A percentile compares a stretch with the other conserved stretches of the same genome.
These are phyloP conservation scores for Agrotis ipsilon DNA, from an alignment of 2,888 invertebrate genomes.

Conservation along the genomic window DNA sequence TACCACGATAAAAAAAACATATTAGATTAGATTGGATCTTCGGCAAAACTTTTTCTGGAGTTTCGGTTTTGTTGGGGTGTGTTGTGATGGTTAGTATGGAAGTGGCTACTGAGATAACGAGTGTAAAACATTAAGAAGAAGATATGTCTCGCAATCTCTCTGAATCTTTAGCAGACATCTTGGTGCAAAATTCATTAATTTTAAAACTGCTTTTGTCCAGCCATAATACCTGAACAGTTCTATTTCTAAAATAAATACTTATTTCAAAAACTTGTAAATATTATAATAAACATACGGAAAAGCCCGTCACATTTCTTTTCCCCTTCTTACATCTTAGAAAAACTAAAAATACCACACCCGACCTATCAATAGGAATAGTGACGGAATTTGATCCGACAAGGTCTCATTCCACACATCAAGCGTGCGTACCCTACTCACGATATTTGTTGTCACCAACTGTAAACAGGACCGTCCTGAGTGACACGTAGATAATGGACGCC, in stretches of 20 bases:
- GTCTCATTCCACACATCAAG: slow-evolving; percentile 45
- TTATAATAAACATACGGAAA: background rate
- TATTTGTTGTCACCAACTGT: slow-evolving; percentile 62
- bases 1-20: too few relatives aligned
- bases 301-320: background rate
- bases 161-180: too few relatives aligned
- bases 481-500: slow-evolving; percentile 65
- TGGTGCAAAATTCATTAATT: too few relatives aligned
- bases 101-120: too few relatives aligned
- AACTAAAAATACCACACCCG: slow-evolving; percentile 11
- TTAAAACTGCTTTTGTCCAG: too few relatives aligned
- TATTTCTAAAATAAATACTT: background rate
- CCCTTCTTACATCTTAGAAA: background rate
- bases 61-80: too few relatives aligned
- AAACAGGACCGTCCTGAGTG: slow-evolving; percentile 63
- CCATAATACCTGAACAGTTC: background rate
- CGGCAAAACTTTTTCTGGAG: too few relatives aligned
- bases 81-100: too few relatives aligned
- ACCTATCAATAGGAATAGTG: slow-evolving; percentile 11
- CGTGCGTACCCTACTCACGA: slow-evolving; percentile 65
- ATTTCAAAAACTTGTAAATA: background rate
- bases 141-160: too few relatives aligned
- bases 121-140: too few relatives aligned
- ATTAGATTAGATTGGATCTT: too few relatives aligned
- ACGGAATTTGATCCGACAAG: slow-evolving; percentile 42